Evolutionary conservation across 1,140 invertebrate species (phyloP).

Genomic region (Drosophila jambulina): DNA sequence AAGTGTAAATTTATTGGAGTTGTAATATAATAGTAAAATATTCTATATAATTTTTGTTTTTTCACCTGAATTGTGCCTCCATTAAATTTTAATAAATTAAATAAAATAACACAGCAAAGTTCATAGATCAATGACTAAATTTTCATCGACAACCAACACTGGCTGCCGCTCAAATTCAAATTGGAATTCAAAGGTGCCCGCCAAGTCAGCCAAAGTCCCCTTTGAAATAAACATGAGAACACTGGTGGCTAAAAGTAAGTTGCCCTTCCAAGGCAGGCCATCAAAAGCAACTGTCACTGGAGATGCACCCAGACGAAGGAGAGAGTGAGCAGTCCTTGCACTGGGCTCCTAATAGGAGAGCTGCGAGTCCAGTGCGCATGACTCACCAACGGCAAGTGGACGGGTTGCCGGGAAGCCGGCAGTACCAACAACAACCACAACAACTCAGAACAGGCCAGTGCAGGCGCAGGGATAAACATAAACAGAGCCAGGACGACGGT

Average conservation of each 20-base stretch:
- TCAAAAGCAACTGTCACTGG: background rate
- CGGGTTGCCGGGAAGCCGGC: constrained; percentile 68
- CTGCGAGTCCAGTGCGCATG: constrained; percentile 52
- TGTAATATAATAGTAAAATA: too few species aligned
- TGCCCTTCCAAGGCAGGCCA: background rate
- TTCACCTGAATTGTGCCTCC: too few species aligned
- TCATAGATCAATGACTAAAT: background rate
- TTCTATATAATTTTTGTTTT: too few species aligned
- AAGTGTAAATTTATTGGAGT: too few species aligned
- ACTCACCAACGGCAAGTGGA: constrained; percentile 51
- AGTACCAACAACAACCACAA: constrained; percentile 61
- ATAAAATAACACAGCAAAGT: background rate
- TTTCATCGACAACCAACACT: constrained; percentile 1
- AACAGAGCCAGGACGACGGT: constrained; percentile 68
- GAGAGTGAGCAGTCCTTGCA: constrained; percentile 12
- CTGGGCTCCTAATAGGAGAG: background rate
- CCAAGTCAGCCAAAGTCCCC: background rate
- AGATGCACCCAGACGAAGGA: constrained; percentile 6
- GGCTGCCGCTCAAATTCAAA: constrained; percentile 2
- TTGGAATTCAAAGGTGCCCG: constrained; percentile 5
- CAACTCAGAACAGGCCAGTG: constrained; percentile 35
- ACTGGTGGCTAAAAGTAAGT: constrained; percentile 4
- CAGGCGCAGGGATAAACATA: constrained; percentile 76
- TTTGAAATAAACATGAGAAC: constrained; percentile 3
- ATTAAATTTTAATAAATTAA: background rate